Evolutionary conservation across 2,797 vertebrate species (phyloP), one percentile per base, ranked within the genome.

Genomic region (Parotocinclus haroldoi): DNA sequence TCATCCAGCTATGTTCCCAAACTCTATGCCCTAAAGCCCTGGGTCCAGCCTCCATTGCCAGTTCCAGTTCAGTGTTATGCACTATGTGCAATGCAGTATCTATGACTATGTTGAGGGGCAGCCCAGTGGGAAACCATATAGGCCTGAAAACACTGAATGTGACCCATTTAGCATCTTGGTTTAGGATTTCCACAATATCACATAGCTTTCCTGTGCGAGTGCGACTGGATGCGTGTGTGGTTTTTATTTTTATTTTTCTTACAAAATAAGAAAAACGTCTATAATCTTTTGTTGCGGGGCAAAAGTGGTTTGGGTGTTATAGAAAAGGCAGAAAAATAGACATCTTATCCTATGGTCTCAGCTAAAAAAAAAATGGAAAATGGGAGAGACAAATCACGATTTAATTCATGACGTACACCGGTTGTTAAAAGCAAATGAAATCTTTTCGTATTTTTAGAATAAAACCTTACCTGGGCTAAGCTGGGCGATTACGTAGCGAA

Each of bases 121-220:
- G 40, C 40, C 27, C 16, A 49, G 52, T 51, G 49, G 45, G 48
- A 19, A 58, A 36, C 61, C 60, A n/a, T 27, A 38, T 59, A 39
- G 44, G 49, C 54, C 50, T 40, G 77, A 83, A 82, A 81, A 80
- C 82, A 84, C 82, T 86, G 83, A 90, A 89, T 91, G 88, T 90
- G 87, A 89, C 88, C 10, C 37, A 61, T 61, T 17, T 13, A 44
- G 45, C 63, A 60, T 19, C 55, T 48, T 64, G 10, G 27, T 63
- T 63, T 68, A 16, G 57, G 52, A 51, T 66, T 7, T 52, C 76
- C 83, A 83, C 82, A 80, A 82, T 77, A 61, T 73, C 84, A 86
- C 81, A 83, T 86, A 76, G 80, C 86, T 85, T 88, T 85, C 83
- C 78, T 55, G 19, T 72, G 50, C 56, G 64, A 57, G 59, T 68